Percentiles rank a stretch among this genome's conserved stretches.
These are phyloP conservation scores for Cassiopea andromeda DNA, from an alignment of 30 jellyfish, hydroid and myxozoan genomes.

Conservation along the genomic window DNA sequence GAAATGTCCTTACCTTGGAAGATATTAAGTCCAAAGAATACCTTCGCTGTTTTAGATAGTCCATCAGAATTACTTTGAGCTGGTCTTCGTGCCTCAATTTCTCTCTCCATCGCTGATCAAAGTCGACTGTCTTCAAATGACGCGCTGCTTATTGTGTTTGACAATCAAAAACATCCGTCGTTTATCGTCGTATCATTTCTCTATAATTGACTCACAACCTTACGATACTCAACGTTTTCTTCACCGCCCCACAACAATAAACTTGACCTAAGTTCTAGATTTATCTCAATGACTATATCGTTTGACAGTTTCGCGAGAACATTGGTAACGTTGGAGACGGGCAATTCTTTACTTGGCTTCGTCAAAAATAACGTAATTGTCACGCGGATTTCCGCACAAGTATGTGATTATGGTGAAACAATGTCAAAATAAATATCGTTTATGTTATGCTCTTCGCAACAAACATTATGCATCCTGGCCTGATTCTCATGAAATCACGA, in stretches of 20 bases:
- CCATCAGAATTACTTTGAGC: slow-evolving; percentile 68
- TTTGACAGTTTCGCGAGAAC: background rate
- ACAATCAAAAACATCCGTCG: background rate
- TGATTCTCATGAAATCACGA: background rate
- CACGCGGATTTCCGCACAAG: background rate
- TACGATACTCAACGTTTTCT: background rate
- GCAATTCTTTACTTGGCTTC: background rate
- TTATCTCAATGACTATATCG: background rate
- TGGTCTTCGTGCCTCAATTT: slow-evolving; percentile 46
- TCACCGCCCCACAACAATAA: background rate
- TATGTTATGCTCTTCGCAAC: background rate
- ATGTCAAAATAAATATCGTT: background rate
- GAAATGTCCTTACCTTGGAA: slow-evolving; percentile 45
- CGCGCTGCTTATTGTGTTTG: background rate
- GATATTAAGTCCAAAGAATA: slow-evolving; percentile 59
- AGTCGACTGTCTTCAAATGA: background rate
- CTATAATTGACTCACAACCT: background rate
- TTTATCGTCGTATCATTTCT: background rate
- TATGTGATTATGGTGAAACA: background rate
- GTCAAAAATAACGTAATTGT: background rate
- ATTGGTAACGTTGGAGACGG: background rate
- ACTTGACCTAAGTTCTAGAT: background rate
- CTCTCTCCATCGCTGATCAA: slow-evolving; percentile 49
- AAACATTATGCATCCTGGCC: background rate
- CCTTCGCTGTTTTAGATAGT: slow-evolving; percentile 47